phyloP scores from a whole-genome alignment of 2,113 vertebrate species.

The Lepisosteus osseus region DNA sequence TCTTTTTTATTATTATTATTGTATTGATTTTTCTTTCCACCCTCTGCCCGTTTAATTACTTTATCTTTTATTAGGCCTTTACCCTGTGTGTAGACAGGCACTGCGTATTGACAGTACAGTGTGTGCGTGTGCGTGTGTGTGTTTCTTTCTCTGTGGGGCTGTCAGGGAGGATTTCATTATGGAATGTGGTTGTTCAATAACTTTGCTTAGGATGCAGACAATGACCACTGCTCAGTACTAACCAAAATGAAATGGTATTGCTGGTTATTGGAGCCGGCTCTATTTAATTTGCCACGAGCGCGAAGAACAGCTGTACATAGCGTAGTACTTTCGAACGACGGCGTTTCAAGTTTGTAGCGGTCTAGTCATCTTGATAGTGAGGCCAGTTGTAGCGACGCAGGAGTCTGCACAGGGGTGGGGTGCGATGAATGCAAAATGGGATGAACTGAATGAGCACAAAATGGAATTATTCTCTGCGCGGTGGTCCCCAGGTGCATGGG shows the following conservation, averaged over 20 bases:
- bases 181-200: background rate
- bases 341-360: background rate
- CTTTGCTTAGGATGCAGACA: background rate
- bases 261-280: background rate
- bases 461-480: background rate
- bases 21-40: conserved; percentile 9
- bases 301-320: background rate
- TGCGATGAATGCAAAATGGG: background rate
- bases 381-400: background rate
- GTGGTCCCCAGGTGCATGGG: conserved; percentile 9
- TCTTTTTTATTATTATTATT: conserved; percentile 14
- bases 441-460: conserved; percentile 8
- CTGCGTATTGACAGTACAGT: background rate
- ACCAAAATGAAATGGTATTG: background rate
- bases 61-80: conserved; percentile 5
- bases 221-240: background rate
- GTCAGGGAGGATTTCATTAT: background rate
- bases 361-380: background rate
- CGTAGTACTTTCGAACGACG: too few species aligned
- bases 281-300: background rate
- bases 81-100: background rate
- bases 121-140: background rate
- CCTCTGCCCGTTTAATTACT: conserved; percentile 9
- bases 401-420: background rate
- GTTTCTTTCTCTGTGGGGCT: background rate